Percentiles rank a stretch among this genome's conserved stretches.
Conservation (phyloP, 2,888 invertebrate species). For the Panzeria rudis region DNA sequence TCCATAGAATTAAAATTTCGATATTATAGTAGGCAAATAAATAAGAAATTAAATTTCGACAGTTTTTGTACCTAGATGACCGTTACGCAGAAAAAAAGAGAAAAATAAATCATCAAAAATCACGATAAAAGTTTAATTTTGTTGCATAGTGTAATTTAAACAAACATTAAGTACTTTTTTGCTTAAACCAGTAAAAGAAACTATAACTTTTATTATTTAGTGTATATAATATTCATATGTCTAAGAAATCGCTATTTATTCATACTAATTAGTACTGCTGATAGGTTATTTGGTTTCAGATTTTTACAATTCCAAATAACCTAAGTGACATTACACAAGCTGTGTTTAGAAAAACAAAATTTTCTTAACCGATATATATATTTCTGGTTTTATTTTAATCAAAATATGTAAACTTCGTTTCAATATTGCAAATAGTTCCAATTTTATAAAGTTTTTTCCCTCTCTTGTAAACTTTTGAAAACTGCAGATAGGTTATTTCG, state of each 20-base stretch:
- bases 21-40: no score
- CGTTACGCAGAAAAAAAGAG: not conserved
- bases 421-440: no score
- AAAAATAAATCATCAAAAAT: conserved; percentile 2
- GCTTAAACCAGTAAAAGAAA: conserved; percentile 5
- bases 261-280: not conserved
- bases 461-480: no score
- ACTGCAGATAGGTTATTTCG: no score
- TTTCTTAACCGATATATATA: conserved; percentile 1
- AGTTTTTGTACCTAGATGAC: not conserved
- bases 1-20: no score
- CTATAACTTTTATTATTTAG: not conserved
- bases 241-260: not conserved
- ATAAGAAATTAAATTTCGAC: no score
- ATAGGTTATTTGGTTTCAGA: not conserved
- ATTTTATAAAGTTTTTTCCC: no score
- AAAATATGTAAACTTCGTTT: not conserved
- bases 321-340: not conserved
- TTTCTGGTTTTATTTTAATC: conserved; percentile 3
- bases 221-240: not conserved
- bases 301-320: conserved; percentile 5
- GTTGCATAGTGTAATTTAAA: no score
- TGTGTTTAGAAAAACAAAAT: not conserved
- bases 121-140: not conserved
- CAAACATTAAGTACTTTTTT: no score